Conservation (phyloP, 1,140 invertebrate species). For the Potamilus streckersoni region DNA sequence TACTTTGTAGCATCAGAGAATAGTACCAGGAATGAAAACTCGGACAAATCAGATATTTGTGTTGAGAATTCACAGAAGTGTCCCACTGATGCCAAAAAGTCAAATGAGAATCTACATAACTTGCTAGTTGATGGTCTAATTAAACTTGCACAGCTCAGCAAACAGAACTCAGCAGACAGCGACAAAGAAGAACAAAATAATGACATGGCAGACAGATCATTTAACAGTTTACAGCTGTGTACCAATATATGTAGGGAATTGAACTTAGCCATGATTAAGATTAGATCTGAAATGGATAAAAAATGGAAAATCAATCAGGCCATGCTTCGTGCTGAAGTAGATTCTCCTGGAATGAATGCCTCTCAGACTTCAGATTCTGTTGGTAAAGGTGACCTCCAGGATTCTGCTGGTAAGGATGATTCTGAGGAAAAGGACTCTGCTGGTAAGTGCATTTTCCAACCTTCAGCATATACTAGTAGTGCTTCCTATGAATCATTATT, state of each 20-base stretch:
- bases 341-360: not conserved
- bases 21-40: no score
- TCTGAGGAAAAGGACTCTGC: no score
- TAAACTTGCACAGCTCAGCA: not conserved
- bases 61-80: no score
- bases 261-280: constrained; percentile 79
- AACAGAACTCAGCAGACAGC: not conserved
- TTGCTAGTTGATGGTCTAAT: no score
- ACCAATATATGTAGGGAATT: constrained; percentile 81
- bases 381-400: not conserved
- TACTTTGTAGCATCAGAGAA: no score
- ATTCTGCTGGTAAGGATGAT: not conserved
- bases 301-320: constrained; percentile 16
- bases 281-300: constrained; percentile 74
- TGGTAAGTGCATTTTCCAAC: no score
- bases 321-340: not conserved
- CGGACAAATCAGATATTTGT: no score
- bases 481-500: no score
- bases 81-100: no score
- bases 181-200: not conserved
- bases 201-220: not conserved
- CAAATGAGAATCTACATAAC: no score
- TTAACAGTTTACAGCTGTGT: constrained; percentile 71
- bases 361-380: not conserved
- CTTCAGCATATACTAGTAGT: no score